Evolutionary conservation across 1,140 invertebrate species (phyloP).

Genomic region (Apis mellifera): Amel_HAv3.1 CM009944.2:3279501-3280000

Average conservation of each 20-base stretch:
- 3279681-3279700: background rate
- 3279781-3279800: no score
- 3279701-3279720: conserved; percentile 4
- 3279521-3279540: background rate
- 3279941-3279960: no score
- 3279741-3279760: no score
- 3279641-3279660: background rate
- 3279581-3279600: background rate
- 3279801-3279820: no score
- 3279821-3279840: no score
- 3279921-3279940: no score
- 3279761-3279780: no score
- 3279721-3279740: background rate
- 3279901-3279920: no score
- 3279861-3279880: no score
- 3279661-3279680: background rate
- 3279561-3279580: conserved; percentile 28
- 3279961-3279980: no score
- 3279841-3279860: no score
- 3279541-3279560: background rate
- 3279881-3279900: no score
- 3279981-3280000: background rate
- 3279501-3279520: background rate
- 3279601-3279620: background rate
- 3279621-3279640: background rate